Evolutionary conservation across 1,140 invertebrate genomes (phyloP).

Genomic region (Leptinotarsa lineolata): DNA sequence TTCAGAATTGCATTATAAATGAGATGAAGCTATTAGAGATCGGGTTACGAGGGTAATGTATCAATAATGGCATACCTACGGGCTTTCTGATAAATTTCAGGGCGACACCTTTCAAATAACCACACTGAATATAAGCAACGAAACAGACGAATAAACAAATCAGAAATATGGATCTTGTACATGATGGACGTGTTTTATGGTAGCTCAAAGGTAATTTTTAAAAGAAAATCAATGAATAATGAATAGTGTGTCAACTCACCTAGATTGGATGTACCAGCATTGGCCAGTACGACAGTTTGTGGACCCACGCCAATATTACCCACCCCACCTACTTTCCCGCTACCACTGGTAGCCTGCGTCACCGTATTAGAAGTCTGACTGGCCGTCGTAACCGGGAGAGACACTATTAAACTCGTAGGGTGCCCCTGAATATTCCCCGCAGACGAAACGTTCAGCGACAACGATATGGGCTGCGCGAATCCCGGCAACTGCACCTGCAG

Average conservation of each 20-base stretch:
- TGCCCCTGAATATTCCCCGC: constrained; percentile 50
- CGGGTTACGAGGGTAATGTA: too few relatives aligned
- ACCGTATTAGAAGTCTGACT: constrained; percentile 56
- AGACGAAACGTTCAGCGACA: constrained; percentile 71
- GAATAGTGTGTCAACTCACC: constrained; percentile 55
- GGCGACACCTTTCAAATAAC: too few relatives aligned
- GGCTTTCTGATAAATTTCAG: too few relatives aligned
- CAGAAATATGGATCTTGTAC: too few relatives aligned
- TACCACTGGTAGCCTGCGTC: constrained; percentile 50
- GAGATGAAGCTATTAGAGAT: too few relatives aligned
- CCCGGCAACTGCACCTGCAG: constrained; percentile 80
- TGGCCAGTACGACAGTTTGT: constrained; percentile 60
- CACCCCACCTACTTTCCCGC: constrained; percentile 43
- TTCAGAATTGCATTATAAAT: too few relatives aligned
- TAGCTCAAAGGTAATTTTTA: too few relatives aligned
- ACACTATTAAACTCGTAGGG: constrained; percentile 54
- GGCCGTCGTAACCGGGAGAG: constrained; percentile 54
- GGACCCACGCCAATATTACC: constrained; percentile 58
- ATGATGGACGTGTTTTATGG: too few relatives aligned
- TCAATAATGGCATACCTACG: too few relatives aligned
- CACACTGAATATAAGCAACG: too few relatives aligned
- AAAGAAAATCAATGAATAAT: constrained; percentile 5
- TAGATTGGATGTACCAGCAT: constrained; percentile 61
- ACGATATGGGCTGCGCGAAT: constrained; percentile 75
- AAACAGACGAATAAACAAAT: too few relatives aligned